Evolutionary conservation across 2,797 vertebrate species (phyloP).

Genomic region (Hyperoplus lanceolatus): DNA sequence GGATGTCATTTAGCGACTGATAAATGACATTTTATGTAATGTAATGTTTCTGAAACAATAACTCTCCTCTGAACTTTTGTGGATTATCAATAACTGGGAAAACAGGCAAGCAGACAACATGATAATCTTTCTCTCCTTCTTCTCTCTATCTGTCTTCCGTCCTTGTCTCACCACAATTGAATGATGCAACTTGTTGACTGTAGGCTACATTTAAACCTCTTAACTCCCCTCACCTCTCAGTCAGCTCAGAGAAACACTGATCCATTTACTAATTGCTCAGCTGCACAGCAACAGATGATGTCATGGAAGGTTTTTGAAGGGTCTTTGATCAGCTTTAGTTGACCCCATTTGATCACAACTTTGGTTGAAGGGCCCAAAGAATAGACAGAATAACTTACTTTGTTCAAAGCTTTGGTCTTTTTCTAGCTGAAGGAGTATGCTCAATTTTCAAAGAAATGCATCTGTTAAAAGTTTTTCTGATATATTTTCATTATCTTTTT

Average conservation of each 20-base stretch:
- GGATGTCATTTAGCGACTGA: too few species aligned
- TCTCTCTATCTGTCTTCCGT: constrained; percentile 7
- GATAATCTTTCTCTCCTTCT: constrained; percentile 36
- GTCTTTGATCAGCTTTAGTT: constrained; percentile 12
- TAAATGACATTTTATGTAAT: too few species aligned
- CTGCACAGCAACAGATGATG: constrained; percentile 19
- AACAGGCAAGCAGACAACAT: constrained; percentile 49
- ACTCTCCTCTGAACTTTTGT: constrained; percentile 67
- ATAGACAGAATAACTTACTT: not conserved
- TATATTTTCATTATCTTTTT: too few species aligned
- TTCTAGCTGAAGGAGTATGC: not conserved
- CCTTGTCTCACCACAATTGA: not conserved
- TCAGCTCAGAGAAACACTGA: not conserved
- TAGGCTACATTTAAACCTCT: not conserved
- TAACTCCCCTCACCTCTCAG: not conserved
- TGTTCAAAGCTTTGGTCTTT: not conserved
- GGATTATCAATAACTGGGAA: constrained; percentile 66
- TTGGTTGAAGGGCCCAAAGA: not conserved
- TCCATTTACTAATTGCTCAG: constrained; percentile 36
- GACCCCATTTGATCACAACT: constrained; percentile 19
- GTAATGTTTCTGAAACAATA: constrained; percentile 50
- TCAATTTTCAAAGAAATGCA: not conserved
- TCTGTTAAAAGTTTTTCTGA: too few species aligned
- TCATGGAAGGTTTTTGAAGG: constrained; percentile 11
- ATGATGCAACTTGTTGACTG: not conserved